Percentiles rank a stretch among this genome's conserved stretches.
These are phyloP conservation scores for Cartodere bifasciata DNA, from an alignment of 2,888 invertebrate genomes.

Conservation along the genomic window DNA sequence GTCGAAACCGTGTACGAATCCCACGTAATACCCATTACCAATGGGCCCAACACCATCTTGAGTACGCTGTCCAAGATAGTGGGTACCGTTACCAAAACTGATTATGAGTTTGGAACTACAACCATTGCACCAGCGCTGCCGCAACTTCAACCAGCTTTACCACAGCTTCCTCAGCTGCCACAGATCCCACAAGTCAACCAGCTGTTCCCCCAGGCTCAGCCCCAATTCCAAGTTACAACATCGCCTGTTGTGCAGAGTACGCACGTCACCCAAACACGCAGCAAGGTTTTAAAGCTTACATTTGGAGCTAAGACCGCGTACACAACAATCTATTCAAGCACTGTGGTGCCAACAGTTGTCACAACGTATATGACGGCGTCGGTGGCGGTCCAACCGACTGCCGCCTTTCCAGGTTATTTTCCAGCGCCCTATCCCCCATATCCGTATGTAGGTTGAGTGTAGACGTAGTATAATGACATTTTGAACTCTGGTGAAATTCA, in stretches of 20 bases:
- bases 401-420: constrained; percentile 63
- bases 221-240: constrained; percentile 63
- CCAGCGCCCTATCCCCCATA: constrained; percentile 64
- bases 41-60: constrained; percentile 60
- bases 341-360: constrained; percentile 66
- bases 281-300: constrained; percentile 71
- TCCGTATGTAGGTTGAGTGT: constrained; percentile 66
- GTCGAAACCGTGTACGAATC: constrained; percentile 72
- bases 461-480: too few relatives aligned
- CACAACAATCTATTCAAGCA: constrained; percentile 74
- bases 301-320: constrained; percentile 85
- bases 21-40: constrained; percentile 65
- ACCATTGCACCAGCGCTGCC: constrained; percentile 45
- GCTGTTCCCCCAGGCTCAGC: constrained; percentile 45
- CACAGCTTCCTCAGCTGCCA: constrained; percentile 27
- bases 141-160: constrained; percentile 30
- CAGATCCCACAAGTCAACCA: constrained; percentile 26
- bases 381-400: constrained; percentile 54
- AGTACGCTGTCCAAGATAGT: constrained; percentile 68
- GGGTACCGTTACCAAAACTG: constrained; percentile 66
- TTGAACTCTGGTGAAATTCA: too few relatives aligned
- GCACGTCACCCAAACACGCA: constrained; percentile 63
- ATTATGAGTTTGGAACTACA: constrained; percentile 64
- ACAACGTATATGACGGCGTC: constrained; percentile 78
- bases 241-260: constrained; percentile 73